Base-by-base conservation (phyloP, 2,888 invertebrate species). In the Scaptomyza polygonia region DNA sequence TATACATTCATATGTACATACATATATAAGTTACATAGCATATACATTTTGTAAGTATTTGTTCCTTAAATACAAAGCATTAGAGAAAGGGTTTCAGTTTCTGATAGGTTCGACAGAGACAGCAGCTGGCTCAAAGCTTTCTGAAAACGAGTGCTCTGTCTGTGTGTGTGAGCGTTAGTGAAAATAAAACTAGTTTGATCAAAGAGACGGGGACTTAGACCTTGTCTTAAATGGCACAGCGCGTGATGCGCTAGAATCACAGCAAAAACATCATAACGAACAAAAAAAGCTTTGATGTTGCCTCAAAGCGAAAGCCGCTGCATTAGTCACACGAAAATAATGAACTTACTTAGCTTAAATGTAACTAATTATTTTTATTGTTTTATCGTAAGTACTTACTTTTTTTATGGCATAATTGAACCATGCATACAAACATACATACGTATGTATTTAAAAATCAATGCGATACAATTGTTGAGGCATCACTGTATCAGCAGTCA, bases 211-310 rank as follows among this genome's bases (percentile, higher is more conserved):
- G 58, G 49, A 66, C 57, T 61, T 62, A 73, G 72, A 72, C 72
- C 73, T 73, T 73, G 78, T 73, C 73, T 77, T 73, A 71, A 73
- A 76, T 73, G 57, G 73, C 55, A 73, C 66, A 58, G 48, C 73
- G 77, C 77, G 72, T 72, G 72, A 73, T 77, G 72, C 65, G 72
- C 77, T 71, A 51, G 39, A 61, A 45, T 27, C 29, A 43, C 56
- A 74, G 21, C 57, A 56, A 12, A 48, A 40, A 42, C 7, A 52
- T 0, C 16, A 29, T n/a, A 3, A 5, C 43, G 21, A 36, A 18
- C 32, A 30, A 49, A 63, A 25, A 27, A 45, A 57, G 8, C 18
- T 39, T 51, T 34, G 47, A 30, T 34, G 66, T 34, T 45, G 40
- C n/a, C 21, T 8, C 34, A 8, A 49, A 40, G 29, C 64, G 53